Evolutionary conservation across 1,140 invertebrate genomes (phyloP), one percentile per base, ranked within the genome.

Genomic region (Drosophila tani): DNA sequence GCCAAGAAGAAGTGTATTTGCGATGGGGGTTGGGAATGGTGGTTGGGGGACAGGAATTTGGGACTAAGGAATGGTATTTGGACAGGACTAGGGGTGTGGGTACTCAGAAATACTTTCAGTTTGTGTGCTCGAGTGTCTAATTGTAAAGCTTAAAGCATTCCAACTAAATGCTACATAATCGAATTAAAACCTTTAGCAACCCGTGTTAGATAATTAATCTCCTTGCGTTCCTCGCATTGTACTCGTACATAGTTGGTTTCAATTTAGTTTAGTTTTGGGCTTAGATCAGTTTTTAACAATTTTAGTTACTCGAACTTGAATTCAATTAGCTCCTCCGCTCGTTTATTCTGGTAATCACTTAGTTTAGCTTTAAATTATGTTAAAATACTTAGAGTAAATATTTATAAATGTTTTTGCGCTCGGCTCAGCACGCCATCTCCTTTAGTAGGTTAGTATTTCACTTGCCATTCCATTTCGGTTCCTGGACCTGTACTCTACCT

Each of bases 331-430:
- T 68, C 70, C 60, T 70, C 55, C 57, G 45, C 17, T 50, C 40
- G 60, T 70, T 53, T 75, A 70, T 76, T 59, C 64, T 50, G 58
- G 63, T 56, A 70, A 38, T 80, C 67, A 60, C 76, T 83, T 75
- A 75, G 62, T 51, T 66, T 81, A 70, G 63, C 35, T 71, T 84
- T 90, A 87, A 73, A 85, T 85, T 87, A 90, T 58, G 62, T 90
- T 87, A 87, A 87, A 87, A 87, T 88, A 87, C 83, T 87, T 88
- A 87, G 47, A 59, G 65, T 86, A 83, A 64, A 65, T 77, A 86
- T 88, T 78, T 78, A 88, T 87, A 84, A 87, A 84, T 87, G 78
- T 60, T 74, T 79, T 77, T 82, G 70, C 70, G 70, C 69, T 73
- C 51, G 46, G 55, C 64, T 67, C 43, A 32, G 43, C 64, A 49